Evolutionary conservation across 2,797 vertebrate genomes (phyloP).

Genomic region (Jordanella pulchra): DNA sequence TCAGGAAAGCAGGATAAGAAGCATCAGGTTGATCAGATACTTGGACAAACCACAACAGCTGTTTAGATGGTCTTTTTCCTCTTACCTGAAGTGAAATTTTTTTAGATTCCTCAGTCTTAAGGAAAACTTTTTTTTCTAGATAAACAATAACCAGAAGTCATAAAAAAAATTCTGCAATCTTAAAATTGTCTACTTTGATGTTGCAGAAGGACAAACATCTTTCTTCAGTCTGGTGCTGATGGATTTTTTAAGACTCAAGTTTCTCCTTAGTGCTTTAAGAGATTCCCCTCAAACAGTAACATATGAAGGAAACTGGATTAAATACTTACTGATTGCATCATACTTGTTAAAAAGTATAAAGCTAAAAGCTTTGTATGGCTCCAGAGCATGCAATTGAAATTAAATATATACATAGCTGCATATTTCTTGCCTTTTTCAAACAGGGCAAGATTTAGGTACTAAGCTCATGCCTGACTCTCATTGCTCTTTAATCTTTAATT

Average conservation of each 20-base stretch:
- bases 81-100: background rate
- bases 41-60: background rate
- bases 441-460: no score
- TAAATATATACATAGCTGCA: no score
- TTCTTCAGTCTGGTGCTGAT: background rate
- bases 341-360: background rate
- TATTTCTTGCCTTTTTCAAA: no score
- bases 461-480: no score
- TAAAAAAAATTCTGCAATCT: background rate
- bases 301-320: background rate
- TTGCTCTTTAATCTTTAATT: no score
- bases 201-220: background rate
- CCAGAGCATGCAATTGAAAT: no score
- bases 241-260: background rate
- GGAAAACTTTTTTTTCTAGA: background rate
- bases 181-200: background rate
- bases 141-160: background rate
- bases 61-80: background rate
- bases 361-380: background rate
- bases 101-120: background rate
- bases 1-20: constrained; percentile 3
- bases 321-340: background rate
- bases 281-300: background rate
- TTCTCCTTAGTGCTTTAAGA: background rate
- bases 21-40: constrained; percentile 2